Conservation (phyloP, 2,888 invertebrate genomes). For the Caenorhabditis macrosperma region DNA sequence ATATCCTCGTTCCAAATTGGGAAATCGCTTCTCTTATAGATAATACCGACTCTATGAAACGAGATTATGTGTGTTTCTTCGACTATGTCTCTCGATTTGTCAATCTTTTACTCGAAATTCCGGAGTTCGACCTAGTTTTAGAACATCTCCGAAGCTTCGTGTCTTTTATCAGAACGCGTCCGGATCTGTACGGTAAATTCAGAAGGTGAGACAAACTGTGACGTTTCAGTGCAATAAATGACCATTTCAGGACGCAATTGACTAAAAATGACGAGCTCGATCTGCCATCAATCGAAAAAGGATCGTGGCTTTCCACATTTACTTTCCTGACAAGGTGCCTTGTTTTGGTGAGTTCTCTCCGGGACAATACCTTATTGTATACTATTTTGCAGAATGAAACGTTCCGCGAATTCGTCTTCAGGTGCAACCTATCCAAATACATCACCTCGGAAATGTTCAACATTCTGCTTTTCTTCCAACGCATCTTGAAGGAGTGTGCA, state of each 20-base stretch:
- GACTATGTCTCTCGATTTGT: slow-evolving; percentile 13
- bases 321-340: slow-evolving; percentile 17
- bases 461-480: not conserved
- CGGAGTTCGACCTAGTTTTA: not conserved
- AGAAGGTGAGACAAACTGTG: not conserved
- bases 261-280: slow-evolving; percentile 11
- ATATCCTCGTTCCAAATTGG: not conserved
- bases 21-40: not conserved
- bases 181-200: slow-evolving; percentile 19
- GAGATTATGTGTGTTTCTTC: slow-evolving; percentile 16
- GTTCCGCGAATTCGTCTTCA: not conserved
- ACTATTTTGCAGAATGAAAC: slow-evolving; percentile 3
- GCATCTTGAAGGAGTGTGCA: not conserved
- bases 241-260: slow-evolving; percentile 4
- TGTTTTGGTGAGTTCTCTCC: too few species aligned
- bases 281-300: slow-evolving; percentile 3
- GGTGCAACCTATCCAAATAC: not conserved
- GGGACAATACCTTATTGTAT: too few species aligned
- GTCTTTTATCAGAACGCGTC: not conserved
- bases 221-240: not conserved
- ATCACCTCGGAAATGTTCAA: not conserved
- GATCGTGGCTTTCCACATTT: slow-evolving; percentile 6
- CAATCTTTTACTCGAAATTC: not conserved
- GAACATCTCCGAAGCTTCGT: not conserved
- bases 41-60: not conserved